Evolutionary conservation across 2,888 invertebrate species (phyloP), one percentile per base, ranked within the genome.

Genomic region (Troides aeacus): DNA sequence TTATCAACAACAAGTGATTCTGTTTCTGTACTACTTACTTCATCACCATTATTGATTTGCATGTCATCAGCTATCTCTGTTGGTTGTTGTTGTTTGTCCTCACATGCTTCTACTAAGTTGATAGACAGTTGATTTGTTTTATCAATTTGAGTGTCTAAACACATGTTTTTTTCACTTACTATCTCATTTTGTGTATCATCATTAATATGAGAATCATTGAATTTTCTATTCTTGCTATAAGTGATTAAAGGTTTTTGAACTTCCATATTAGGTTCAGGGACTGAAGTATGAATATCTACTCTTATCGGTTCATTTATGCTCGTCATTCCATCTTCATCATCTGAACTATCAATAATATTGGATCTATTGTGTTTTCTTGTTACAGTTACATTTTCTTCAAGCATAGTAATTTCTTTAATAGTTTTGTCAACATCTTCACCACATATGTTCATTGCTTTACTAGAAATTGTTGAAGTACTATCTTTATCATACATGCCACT

Each of bases 281-380:
- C 62, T 57, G 66, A 1, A 59, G 68, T 68, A 67, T 81, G 77
- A 57, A 78, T 70, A 76, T 81, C 78, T 66, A 77, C 78, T 61
- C 68, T 70, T 15, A 80, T 73, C 12, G 77, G 72, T 65, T 79
- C 72, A 72, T 74, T 79, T 1, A 79, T 68, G 42, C 68, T 30
- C 21, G 69, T 69, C 46, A 73, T 36, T 66, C 71, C 72, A 58
- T 73, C 74, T 70, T 83, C 79, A 17, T 79, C 80, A 68, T 81
- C 81, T 36, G 82, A 81, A 76, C 79, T 79, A 60, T 81, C 74
- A 42, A 77, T 76, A 5, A 76, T 67, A 70, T 79, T 77, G 36
- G 68, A 70, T 72, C 68, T 79, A 50, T 78, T 79, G 17, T 78
- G 73, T 73, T 76, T 79, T 64, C 62, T 76, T 64, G 64, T n/a